Base-by-base conservation (phyloP, 2,888 invertebrate genomes). In the Crematogaster levior region DNA sequence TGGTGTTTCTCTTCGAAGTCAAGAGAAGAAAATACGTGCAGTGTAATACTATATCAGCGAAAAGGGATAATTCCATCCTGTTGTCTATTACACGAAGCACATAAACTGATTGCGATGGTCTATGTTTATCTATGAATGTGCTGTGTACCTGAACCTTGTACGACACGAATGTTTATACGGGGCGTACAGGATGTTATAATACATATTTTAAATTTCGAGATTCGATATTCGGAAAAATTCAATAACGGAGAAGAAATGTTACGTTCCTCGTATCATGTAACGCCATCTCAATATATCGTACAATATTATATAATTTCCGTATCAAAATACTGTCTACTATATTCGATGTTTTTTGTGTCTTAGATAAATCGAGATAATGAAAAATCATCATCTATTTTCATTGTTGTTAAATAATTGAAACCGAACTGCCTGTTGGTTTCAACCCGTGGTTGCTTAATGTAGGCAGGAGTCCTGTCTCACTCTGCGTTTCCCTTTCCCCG, bases 341-440 rank as follows among this genome's bases (percentile, higher is more conserved):
- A 37, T 53, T 34, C 15, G 15, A 61, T 34, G 5, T 60, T 60
- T 46, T 24, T 15, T 3, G 9, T n/a, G 21, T 18, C 21, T 18
- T 34, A 21, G 15, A 43, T 73, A 61, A 27, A 72, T 0, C 37
- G 27, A 56, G 12, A 10, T 46, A 30, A 46, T 30, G 51, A 24
- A 27, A 65, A 53, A 48, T 40, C 37, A 37, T 12, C 24, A 0
- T 53, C 24, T 34, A 43, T 80, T 84, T 74, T 51, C 79, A n/a
- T 40, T 75, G 56, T 65, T 79, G 83, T 88, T 81, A 80, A 88
- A 88, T 88, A 88, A 83, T 86, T 58, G 81, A 34, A n/a, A 18
- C 21, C 48, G 48, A 48, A 12, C 70, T 30, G 46, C 60, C 4
- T 37, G 48, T 12, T 3, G 53, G n/a, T 30, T 3, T 6, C 34